Evolutionary conservation across 1,140 invertebrate genomes (phyloP).

Genomic region (Macrobrachium nipponense): DNA sequence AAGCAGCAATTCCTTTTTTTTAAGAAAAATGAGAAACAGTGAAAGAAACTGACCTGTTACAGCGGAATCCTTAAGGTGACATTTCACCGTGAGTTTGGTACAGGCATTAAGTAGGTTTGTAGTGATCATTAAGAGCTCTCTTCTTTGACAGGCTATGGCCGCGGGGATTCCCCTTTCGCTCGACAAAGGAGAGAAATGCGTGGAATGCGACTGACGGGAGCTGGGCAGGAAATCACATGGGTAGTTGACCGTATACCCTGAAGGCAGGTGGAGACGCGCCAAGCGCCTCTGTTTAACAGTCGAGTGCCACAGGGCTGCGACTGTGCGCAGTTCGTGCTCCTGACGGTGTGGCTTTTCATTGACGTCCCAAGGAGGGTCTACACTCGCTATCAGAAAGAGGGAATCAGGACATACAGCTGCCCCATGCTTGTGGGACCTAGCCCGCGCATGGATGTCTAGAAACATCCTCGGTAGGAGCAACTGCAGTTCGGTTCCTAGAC

Average conservation of each 20-base stretch:
- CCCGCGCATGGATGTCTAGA: constrained; percentile 29
- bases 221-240: constrained; percentile 42
- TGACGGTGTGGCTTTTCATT: constrained; percentile 6
- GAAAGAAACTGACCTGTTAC: neutral
- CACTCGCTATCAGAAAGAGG: constrained; percentile 31
- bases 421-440: constrained; percentile 29
- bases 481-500: neutral
- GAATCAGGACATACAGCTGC: constrained; percentile 40
- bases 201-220: neutral
- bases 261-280: constrained; percentile 45
- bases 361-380: constrained; percentile 45
- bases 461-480: constrained; percentile 42
- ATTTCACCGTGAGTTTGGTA: neutral
- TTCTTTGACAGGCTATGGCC: neutral
- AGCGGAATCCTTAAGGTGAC: neutral
- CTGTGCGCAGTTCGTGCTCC: constrained; percentile 17
- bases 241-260: constrained; percentile 40
- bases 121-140: neutral
- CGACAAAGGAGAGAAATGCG: neutral
- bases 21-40: too few species aligned
- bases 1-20: too few species aligned
- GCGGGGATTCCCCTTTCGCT: neutral
- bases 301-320: constrained; percentile 39
- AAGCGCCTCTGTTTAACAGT: constrained; percentile 14
- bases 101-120: neutral